Base-by-base conservation (phyloP, 2,113 vertebrate genomes). In the Takifugu flavidus region DNA sequence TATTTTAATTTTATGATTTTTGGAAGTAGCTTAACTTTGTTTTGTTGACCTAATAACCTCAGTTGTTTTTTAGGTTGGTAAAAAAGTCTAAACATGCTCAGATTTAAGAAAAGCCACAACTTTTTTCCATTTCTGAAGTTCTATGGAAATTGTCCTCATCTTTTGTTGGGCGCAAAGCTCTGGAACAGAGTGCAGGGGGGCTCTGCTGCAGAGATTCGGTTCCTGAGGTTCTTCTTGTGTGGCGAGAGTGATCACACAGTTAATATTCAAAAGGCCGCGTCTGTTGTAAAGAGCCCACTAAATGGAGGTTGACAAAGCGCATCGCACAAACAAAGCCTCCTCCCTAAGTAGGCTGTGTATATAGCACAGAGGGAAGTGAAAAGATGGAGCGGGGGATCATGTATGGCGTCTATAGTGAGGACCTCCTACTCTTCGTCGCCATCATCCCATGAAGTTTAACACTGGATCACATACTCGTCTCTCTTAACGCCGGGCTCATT, bases 211-310 rank as follows among this genome's bases (percentile, higher is more conserved):
- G 42, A 61, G 68, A 78, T 57, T 61, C 74, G 70, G 67, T 65
- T 85, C 84, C 66, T 25, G 46, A 75, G 79, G 67, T 56, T 43
- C 90, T 88, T 59, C 86, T 82, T 90, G 89, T 91, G 90, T 91
- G 89, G 89, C 78, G 84, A 83, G 78, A 89, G 72, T 84, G 87
- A 89, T 90, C 86, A 89, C 88, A 89, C 86, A 79, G 90, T 91
- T 90, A 86, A 91, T 90, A 90, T 90, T 91, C 86, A 91, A 89
- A 88, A 81, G 83, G 76, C 80, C 49, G 64, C 69, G 72, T 67
- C 74, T 70, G 83, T 81, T 82, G 77, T 90, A 89, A 91, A 86
- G 86, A 77, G 84, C 75, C 75, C 62, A 74, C 79, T 87, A 87
- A 85, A 89, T 90, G 82, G 86, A 86, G 67, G 82, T 80, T 85